phyloP scores from a whole-genome alignment of 2,888 invertebrate species.

The Sycophila texana region DNA sequence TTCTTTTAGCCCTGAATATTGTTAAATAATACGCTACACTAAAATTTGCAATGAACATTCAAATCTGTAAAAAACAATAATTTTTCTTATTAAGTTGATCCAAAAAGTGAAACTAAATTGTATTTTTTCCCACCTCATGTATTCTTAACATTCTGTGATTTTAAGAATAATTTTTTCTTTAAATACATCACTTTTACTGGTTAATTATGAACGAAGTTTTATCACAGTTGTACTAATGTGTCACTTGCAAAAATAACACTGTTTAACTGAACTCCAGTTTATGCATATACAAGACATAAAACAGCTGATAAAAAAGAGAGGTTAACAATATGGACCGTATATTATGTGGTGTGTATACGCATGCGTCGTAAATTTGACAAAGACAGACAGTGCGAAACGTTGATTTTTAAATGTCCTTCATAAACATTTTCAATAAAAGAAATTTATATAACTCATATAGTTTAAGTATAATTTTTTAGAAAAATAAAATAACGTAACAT shows the following conservation, averaged over 20 bases:
- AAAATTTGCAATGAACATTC: slow-evolving; percentile 1
- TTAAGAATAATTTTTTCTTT: slow-evolving; percentile 2
- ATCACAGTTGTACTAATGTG: background rate
- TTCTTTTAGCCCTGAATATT: background rate
- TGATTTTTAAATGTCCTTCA: no score
- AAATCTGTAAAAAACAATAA: slow-evolving; percentile 12
- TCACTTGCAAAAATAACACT: background rate
- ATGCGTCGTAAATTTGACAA: background rate
- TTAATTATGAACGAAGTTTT: background rate
- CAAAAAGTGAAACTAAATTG: background rate
- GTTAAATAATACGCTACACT: background rate
- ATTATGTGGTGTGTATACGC: background rate
- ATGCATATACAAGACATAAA: background rate
- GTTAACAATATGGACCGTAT: background rate
- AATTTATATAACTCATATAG: no score
- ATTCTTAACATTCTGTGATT: background rate
- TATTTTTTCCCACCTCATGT: background rate
- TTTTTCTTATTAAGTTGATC: slow-evolving; percentile 1
- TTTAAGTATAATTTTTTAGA: no score
- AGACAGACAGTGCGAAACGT: no score
- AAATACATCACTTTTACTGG: slow-evolving; percentile 12
- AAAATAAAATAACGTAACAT: no score
- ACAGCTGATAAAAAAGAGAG: slow-evolving; percentile 22
- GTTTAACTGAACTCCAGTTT: background rate
- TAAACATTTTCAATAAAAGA: no score